Base-by-base conservation (phyloP, 2,113 vertebrate genomes). In the Phyllostomus discolor region DNA sequence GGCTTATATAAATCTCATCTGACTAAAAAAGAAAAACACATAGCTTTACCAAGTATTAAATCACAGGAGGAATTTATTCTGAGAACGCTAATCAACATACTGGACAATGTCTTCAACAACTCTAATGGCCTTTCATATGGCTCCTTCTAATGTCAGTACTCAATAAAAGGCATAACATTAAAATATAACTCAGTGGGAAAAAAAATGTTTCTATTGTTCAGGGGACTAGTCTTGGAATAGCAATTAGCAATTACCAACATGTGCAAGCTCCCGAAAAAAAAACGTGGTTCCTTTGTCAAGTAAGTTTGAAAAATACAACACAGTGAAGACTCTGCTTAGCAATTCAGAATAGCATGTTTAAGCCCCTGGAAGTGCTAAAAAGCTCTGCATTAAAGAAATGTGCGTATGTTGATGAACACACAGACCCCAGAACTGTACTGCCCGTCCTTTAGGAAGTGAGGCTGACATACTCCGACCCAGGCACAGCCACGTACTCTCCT, bases 1-100 rank as follows among this genome's bases (percentile, higher is more conserved):
- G 26, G 43, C 26, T 86, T 82, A 86, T 15, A 73, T 54, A 90
- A 94, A 90, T 87, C 57, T 90, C 64, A 84, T 52, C 38, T 52
- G 69, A 89, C 62, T 95, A 22, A 43, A 96, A 96, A 70, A 72
- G 59, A 86, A 93, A 94, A 92, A 70, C 19, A 46, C 41, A 88
- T 11, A 35, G n/a, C n/a, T 91, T 91, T 52, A 83, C 75, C 26
- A 95, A 94, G 80, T 22, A 80, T 69, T 92, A 92, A 95, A 90
- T 69, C 90, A 94, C 33, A 87, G 24, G n/a, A 87, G 38, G 57
- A 57, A 90, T 46, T 62, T 57, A 70, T 81, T 80, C 57, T 15
- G 78, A 66, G 73, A 93, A 90, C n/a, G 10, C 43, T 75, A 86
- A 91, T 75, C 88, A 89, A 31, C 43, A 43, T 10, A 75, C 43